Base-by-base conservation (phyloP, 2,888 invertebrate genomes). In the Eristalinus aeneus region DNA sequence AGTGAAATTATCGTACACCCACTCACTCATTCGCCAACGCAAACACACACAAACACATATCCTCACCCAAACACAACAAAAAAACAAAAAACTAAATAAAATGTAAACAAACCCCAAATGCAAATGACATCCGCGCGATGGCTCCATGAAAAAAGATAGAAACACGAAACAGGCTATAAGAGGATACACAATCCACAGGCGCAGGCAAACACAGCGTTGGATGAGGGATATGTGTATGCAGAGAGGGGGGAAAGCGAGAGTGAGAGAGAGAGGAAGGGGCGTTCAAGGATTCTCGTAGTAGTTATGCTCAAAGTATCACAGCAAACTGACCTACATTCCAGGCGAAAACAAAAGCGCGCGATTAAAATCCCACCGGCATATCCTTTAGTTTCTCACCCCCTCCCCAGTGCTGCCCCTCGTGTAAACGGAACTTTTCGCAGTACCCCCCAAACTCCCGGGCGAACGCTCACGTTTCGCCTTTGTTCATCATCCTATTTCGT, bases 291-390 rank as follows among this genome's bases (percentile, higher is more conserved):
- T 53, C 60, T 53, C 69, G 60, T 65, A 67, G 76, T 76, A 76
- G 76, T 68, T 80, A 64, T 71, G 76, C 81, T 68, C 77, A 36
- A 81, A 86, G 73, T 86, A 86, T 81, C 73, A 77, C 60, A 73
- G 65, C 73, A 74, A 86, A 78, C 86, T 86, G 86, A 86, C 86
- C 86, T 86, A 86, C 82, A 86, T 86, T 86, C 74, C 69, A 56
- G 53, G 23, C 32, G 54, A 82, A 78, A 71, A 86, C 77, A 86
- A 82, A 81, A 82, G 82, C 77, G 68, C 53, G 69, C 69, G 74
- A 82, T 65, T 82, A 67, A 82, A 82, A 54, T 82, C 86, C 86
- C 82, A 77, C 86, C 86, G 77, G 86, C 86, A 27, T 34, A 39
- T 64, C 4, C 46, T 54, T 63, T 67, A 22, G 32, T 46, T 69